These are phyloP conservation scores for Tanypteryx hageni DNA, from an alignment of 2,888 invertebrate species.

Conservation along the genomic window DNA sequence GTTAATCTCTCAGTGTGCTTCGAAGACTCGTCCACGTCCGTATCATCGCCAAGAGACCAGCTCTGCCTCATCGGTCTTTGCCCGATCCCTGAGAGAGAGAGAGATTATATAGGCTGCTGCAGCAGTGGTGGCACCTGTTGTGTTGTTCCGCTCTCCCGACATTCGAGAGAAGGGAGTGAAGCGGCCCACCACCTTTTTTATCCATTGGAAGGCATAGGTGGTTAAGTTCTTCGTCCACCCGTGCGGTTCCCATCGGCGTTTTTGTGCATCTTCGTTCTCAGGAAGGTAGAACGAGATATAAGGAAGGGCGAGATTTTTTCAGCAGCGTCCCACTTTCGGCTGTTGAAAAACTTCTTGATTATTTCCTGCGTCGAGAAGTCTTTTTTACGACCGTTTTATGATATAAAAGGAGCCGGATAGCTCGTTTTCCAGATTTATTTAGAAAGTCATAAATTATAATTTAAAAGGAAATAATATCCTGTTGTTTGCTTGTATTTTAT, in stretches of 20 bases:
- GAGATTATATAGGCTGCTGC: neutral
- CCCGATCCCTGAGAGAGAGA: neutral
- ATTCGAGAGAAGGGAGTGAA: neutral
- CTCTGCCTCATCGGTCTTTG: conserved; percentile 22
- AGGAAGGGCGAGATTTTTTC: conserved; percentile 57
- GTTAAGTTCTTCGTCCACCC: conserved; percentile 60
- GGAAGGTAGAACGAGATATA: conserved; percentile 54
- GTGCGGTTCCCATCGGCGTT: conserved; percentile 48
- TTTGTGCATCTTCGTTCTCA: conserved; percentile 49
- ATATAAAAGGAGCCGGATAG: neutral
- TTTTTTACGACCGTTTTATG: neutral
- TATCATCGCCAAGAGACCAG: conserved; percentile 4
- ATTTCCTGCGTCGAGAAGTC: conserved; percentile 30
- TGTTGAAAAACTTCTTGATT: conserved; percentile 27
- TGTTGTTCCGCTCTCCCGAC: conserved; percentile 30
- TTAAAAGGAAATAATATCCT: neutral
- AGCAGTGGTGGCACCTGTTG: conserved; percentile 54
- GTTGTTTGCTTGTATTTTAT: neutral
- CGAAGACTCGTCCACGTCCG: conserved; percentile 10
- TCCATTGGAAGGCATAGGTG: conserved; percentile 37
- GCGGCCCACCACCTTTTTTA: conserved; percentile 24
- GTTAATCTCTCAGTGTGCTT: conserved; percentile 21
- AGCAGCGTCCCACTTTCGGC: conserved; percentile 18
- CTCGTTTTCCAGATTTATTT: neutral
- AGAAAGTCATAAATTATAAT: neutral